Evolutionary conservation across 1,140 invertebrate species (phyloP).

Genomic region (Pissodes strobi): DNA sequence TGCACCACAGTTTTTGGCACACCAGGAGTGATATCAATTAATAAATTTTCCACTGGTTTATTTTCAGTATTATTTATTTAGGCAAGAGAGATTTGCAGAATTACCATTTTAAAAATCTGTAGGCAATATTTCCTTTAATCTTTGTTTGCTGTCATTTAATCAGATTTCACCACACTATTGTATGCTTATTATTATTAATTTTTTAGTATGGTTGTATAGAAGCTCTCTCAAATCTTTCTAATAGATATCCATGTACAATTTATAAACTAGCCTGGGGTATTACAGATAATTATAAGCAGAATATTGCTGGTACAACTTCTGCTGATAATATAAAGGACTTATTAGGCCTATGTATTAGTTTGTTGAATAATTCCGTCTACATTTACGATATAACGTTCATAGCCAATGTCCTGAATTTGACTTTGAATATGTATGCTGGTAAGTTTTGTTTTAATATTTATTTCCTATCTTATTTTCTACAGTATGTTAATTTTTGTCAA

Average conservation of each 20-base stretch:
- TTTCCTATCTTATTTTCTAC: no score
- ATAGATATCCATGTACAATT: constrained; percentile 58
- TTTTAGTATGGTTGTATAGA: constrained; percentile 62
- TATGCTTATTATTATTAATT: no score
- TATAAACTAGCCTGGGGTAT: constrained; percentile 59
- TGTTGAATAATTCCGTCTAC: constrained; percentile 64
- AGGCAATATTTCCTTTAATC: no score
- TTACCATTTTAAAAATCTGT: no score
- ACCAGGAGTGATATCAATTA: no score
- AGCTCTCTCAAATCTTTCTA: constrained; percentile 58
- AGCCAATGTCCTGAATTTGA: constrained; percentile 64
- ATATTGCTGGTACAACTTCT: constrained; percentile 5
- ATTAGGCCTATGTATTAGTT: constrained; percentile 55
- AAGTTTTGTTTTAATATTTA: constrained; percentile 8
- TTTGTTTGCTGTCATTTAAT: no score
- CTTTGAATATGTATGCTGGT: constrained; percentile 70
- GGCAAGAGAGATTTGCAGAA: no score
- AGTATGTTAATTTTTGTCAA: no score
- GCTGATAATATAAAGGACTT: constrained; percentile 36
- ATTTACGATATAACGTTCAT: constrained; percentile 69
- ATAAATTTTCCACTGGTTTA: no score
- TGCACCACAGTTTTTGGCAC: no score
- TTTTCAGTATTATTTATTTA: no score
- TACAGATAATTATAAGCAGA: not conserved
- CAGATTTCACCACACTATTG: no score